These are phyloP conservation scores for Stegophylla sp. DNA, from an alignment of 2,888 invertebrate genomes.

Conservation along the genomic window DNA sequence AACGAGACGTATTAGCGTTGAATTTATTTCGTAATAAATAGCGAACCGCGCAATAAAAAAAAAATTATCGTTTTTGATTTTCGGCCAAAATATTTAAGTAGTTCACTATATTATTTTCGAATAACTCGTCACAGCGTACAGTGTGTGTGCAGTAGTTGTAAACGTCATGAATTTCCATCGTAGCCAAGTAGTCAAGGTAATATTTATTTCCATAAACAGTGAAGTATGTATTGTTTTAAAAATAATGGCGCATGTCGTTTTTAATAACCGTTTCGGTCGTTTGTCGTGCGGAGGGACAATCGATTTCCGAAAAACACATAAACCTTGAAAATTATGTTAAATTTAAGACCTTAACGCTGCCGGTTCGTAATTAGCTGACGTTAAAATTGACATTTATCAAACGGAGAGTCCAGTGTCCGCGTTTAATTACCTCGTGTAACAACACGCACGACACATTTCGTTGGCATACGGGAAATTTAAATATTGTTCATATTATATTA, in stretches of 20 bases:
- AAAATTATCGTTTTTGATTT: no score
- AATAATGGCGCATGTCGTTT: neutral
- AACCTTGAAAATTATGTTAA: constrained; percentile 4
- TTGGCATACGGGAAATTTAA: neutral
- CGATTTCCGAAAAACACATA: constrained; percentile 22
- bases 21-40: no score
- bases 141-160: no score
- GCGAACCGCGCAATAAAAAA: no score
- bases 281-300: neutral
- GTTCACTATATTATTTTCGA: no score
- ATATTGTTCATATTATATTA: no score
- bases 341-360: neutral
- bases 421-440: neutral
- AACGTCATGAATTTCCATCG: neutral
- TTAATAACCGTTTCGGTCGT: constrained; percentile 16
- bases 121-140: no score
- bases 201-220: constrained; percentile 8
- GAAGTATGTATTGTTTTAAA: constrained; percentile 1
- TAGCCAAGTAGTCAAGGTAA: neutral
- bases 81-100: no score
- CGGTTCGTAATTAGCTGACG: neutral
- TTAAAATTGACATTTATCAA: neutral
- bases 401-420: neutral
- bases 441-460: neutral
- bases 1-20: no score